Evolutionary conservation across 2,797 vertebrate species (phyloP).

Genomic region (Eidolon dupreanum): DNA sequence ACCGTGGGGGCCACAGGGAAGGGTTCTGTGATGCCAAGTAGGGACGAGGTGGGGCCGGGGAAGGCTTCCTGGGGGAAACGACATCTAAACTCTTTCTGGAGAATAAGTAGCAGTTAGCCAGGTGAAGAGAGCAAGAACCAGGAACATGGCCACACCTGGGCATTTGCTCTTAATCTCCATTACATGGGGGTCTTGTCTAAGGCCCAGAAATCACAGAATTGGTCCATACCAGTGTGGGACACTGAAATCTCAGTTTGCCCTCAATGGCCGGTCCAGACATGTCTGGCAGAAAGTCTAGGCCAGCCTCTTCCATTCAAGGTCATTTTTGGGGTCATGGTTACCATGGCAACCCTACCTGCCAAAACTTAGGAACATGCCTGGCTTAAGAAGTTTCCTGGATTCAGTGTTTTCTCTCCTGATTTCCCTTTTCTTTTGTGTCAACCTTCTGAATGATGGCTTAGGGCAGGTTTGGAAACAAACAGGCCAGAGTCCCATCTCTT

Average conservation of each 20-base stretch:
- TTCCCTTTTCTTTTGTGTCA: neutral
- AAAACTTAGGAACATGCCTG: neutral
- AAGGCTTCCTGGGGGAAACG: neutral
- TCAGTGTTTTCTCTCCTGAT: neutral
- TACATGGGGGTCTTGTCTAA: neutral
- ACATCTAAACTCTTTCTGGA: neutral
- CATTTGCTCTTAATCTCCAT: neutral
- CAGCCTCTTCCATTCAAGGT: neutral
- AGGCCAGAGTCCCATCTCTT: constrained; percentile 28
- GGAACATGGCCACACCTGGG: neutral
- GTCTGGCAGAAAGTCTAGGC: neutral
- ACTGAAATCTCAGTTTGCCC: neutral
- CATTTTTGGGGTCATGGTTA: neutral
- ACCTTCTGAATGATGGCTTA: neutral
- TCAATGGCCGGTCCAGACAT: neutral
- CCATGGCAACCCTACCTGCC: neutral
- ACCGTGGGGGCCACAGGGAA: neutral
- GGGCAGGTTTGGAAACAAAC: constrained; percentile 49
- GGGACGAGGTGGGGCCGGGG: neutral
- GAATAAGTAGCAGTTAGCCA: neutral
- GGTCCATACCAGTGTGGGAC: neutral
- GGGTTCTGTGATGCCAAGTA: neutral
- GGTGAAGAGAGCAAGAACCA: neutral
- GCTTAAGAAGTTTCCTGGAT: neutral
- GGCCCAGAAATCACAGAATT: neutral